Conservation (phyloP, 92 coral and sea anemone species). For the Montipora capitata region DNA sequence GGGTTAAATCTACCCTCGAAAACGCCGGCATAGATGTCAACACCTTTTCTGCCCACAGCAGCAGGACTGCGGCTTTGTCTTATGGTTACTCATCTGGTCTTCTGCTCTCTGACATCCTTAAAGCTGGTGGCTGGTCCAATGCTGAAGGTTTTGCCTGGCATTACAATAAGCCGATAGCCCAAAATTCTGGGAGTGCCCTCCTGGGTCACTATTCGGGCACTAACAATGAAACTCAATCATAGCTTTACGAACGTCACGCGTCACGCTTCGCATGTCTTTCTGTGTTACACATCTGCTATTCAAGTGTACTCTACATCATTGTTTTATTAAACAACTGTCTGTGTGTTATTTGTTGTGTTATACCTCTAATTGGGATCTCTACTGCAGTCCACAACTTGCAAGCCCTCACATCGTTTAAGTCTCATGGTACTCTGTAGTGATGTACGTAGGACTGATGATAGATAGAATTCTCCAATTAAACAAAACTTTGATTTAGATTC, state of each 20-base stretch:
- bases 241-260: no score
- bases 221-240: no score
- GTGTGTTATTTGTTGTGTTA: background rate
- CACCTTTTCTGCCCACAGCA: conserved; percentile 55
- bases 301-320: background rate
- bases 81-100: background rate
- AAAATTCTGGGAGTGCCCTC: background rate
- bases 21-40: conserved; percentile 48
- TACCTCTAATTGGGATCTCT: background rate
- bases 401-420: background rate
- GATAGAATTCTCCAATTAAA: background rate
- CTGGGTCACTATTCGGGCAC: background rate
- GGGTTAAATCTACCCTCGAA: conserved; percentile 33
- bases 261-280: no score
- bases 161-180: background rate
- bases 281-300: no score
- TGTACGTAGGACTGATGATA: background rate
- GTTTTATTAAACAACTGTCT: background rate
- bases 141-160: background rate
- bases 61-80: conserved; percentile 44
- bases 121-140: background rate
- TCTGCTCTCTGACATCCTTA: background rate
- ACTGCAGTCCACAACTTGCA: background rate
- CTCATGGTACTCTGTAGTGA: background rate
- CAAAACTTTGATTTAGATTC: background rate